Percentiles rank a stretch among this genome's conserved stretches.
These are phyloP conservation scores for Alentia gelatinosa DNA, from an alignment of 2,888 invertebrate genomes.

Conservation along the genomic window DNA sequence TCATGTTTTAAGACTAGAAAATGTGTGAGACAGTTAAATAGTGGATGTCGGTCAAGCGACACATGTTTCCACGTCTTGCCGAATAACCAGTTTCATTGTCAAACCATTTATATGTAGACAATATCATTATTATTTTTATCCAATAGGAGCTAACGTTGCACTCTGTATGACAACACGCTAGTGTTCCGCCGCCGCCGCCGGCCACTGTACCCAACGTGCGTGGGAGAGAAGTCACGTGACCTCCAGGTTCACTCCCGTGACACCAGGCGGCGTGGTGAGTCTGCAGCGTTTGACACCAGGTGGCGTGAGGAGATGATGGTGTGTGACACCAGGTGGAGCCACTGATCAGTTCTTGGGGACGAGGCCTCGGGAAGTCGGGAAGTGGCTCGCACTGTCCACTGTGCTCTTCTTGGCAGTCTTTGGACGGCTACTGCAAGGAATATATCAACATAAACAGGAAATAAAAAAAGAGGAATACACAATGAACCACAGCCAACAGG, in stretches of 20 bases:
- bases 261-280: background rate
- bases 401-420: conserved; percentile 22
- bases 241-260: too few relatives aligned
- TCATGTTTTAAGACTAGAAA: too few relatives aligned
- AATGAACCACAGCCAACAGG: background rate
- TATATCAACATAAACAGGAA: background rate
- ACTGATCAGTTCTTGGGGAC: conserved; percentile 59
- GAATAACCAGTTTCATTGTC: too few relatives aligned
- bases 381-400: conserved; percentile 35
- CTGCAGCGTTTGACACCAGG: background rate
- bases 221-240: background rate
- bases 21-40: too few relatives aligned
- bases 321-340: background rate
- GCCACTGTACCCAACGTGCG: background rate
- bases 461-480: background rate
- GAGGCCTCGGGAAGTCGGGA: conserved; percentile 60
- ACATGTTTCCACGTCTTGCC: too few relatives aligned
- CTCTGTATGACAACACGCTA: background rate
- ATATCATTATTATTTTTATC: background rate
- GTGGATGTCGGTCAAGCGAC: too few relatives aligned
- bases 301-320: background rate
- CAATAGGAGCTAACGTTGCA: background rate
- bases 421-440: background rate
- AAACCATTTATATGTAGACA: background rate
- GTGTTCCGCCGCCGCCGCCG: background rate